A percentile compares a stretch with the other conserved stretches of the same genome.
These are phyloP conservation scores for Goniozus legneri DNA, from an alignment of 1,140 invertebrate genomes.

Conservation along the genomic window DNA sequence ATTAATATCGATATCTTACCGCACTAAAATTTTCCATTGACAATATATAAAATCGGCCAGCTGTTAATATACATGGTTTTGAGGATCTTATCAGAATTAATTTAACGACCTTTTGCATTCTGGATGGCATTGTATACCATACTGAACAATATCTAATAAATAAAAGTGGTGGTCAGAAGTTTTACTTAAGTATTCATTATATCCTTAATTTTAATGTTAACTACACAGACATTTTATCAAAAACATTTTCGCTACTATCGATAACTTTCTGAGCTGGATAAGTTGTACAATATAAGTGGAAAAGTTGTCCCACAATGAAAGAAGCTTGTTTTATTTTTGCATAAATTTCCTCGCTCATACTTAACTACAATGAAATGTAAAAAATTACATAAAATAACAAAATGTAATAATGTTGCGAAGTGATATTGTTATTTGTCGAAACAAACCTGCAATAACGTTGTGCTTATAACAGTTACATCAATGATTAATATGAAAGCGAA, in stretches of 20 bases:
- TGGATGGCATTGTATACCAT: constrained; percentile 4
- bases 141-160: constrained; percentile 8
- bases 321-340: too few relatives aligned
- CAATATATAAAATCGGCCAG: not conserved
- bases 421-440: too few relatives aligned
- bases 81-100: constrained; percentile 6
- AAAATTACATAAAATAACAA: too few relatives aligned
- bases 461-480: too few relatives aligned
- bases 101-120: constrained; percentile 1
- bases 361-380: too few relatives aligned
- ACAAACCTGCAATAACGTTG: too few relatives aligned
- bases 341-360: too few relatives aligned
- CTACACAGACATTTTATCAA: constrained; percentile 6
- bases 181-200: constrained; percentile 2
- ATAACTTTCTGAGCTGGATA: not conserved
- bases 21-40: constrained; percentile 2
- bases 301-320: too few relatives aligned
- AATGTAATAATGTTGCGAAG: too few relatives aligned
- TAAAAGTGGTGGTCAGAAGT: not conserved
- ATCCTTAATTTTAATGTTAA: not conserved
- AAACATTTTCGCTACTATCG: not conserved
- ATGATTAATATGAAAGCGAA: too few relatives aligned
- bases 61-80: constrained; percentile 4
- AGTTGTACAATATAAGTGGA: too few relatives aligned
- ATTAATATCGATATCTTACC: too few relatives aligned